Evolutionary conservation across 2,113 vertebrate genomes (phyloP), one percentile per base, ranked within the genome.

Genomic region (Donacobius atricapilla): DNA sequence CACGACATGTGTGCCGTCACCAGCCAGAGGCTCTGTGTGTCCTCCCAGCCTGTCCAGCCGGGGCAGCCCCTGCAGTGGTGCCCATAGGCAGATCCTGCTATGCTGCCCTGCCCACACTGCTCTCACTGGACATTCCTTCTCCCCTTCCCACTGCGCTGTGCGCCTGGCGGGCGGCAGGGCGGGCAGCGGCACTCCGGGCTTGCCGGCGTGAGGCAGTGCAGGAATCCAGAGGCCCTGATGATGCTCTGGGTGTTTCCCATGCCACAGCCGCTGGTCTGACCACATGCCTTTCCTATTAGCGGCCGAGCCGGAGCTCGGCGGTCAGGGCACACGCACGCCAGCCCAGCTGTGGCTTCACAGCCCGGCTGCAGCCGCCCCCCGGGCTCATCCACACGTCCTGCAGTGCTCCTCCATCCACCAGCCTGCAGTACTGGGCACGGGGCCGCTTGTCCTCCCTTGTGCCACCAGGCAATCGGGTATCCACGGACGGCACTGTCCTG

Each of bases 251-350:
- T 94, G 96, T 95, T 96, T 79, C 85, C 94, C 72, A 9, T 14
- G 35, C 84, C 70, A 19, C 75, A 93, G 81, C 69, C 21, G 60
- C 95, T 87, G 92, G 96, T 97, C 94, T 3, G 50, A 90, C 96
- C 83, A 0, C 90, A 95, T 95, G 95, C 96, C 96, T 96, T 96
- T 95, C 40, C 71, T 86, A 93, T 96, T 90, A 95, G 89, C 88
- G 25, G 71, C 89, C 33, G 63, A 3, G 73, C 65, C 5, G 70
- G 64, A 66, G 70, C 57, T 79, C 25, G 13, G 79, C 1, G 22
- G 57, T 88, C 10, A 10, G 17, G 66, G 54, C 71, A 64, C 71
- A 44, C 11, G 6, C 92, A 39, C 27, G 1, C 39, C 53, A 44
- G n/a, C 28, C 17, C 66, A 13, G 75, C 65, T 33, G 76, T 2